These are phyloP conservation scores for Paradisaea rubra DNA, from an alignment of 2,113 vertebrate genomes.

Conservation along the genomic window DNA sequence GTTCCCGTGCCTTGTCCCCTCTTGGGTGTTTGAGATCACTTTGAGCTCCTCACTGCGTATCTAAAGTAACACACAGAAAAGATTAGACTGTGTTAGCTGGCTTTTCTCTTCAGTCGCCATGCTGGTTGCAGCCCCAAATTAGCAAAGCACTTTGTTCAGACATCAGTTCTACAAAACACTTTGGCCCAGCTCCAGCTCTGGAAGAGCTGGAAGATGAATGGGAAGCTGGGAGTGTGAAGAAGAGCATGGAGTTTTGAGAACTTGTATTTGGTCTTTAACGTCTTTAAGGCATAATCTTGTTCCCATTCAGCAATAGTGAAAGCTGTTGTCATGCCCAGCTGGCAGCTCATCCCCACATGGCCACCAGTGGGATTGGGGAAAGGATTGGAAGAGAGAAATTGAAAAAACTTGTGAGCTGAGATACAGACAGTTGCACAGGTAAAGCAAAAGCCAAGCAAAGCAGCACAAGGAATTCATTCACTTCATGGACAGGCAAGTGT, in stretches of 20 bases:
- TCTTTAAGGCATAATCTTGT: neutral
- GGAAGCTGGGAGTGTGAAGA: neutral
- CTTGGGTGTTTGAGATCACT: neutral
- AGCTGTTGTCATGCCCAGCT: neutral
- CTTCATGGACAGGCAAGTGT: neutral
- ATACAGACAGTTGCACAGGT: neutral
- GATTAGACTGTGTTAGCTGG: neutral
- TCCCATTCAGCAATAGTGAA: neutral
- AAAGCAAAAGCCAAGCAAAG: neutral
- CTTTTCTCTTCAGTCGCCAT: neutral
- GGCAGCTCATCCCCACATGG: neutral
- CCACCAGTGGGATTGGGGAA: neutral
- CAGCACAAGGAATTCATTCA: neutral
- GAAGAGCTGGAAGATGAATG: neutral
- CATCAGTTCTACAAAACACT: neutral
- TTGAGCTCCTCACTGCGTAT: neutral
- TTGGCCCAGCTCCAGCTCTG: neutral
- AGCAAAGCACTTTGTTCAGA: conserved; percentile 17
- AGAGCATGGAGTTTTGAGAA: neutral
- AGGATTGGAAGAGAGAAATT: neutral
- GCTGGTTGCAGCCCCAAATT: neutral
- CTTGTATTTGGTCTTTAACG: neutral
- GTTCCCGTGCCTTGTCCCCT: neutral
- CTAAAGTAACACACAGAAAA: neutral
- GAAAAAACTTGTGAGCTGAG: neutral